These are phyloP conservation scores for Artibeus lituratus DNA, from an alignment of 2,797 vertebrate species.

Conservation along the genomic window DNA sequence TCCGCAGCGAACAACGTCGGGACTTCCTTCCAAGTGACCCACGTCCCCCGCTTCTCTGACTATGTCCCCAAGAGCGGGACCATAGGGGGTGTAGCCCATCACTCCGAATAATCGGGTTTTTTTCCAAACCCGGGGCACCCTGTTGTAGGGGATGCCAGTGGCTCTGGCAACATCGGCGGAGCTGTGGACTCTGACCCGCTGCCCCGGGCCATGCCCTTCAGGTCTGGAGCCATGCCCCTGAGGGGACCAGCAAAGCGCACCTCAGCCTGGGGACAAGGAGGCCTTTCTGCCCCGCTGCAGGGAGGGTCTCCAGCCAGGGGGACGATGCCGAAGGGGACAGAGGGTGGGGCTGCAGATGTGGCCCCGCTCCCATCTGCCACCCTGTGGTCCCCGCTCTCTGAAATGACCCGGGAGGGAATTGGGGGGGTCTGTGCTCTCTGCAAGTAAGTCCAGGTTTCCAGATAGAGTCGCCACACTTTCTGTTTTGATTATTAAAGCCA, in stretches of 20 bases:
- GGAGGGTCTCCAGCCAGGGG: not conserved
- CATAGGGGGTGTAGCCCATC: rapidly evolving
- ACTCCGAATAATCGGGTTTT: not conserved
- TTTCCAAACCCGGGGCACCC: not conserved
- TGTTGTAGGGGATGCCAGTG: not conserved
- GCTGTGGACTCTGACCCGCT: rapidly evolving
- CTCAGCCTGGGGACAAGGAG: not conserved
- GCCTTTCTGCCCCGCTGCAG: not conserved
- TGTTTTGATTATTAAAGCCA: not conserved
- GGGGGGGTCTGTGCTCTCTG: not conserved
- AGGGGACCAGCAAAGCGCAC: not conserved
- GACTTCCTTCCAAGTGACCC: rapidly evolving
- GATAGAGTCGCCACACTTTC: not conserved
- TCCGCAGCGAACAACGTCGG: rapidly evolving
- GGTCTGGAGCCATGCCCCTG: rapidly evolving
- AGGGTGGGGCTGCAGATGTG: no score
- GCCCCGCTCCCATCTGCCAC: rapidly evolving
- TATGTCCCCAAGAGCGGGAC: not conserved
- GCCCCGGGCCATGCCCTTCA: not conserved
- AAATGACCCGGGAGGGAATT: not conserved
- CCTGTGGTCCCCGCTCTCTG: not conserved
- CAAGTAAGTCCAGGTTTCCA: not conserved
- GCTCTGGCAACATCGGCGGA: not conserved
- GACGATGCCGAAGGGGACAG: rapidly evolving
- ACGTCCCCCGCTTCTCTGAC: no score